Conservation (phyloP, 1,140 invertebrate species). For the Drosophila takahashii region DNA sequence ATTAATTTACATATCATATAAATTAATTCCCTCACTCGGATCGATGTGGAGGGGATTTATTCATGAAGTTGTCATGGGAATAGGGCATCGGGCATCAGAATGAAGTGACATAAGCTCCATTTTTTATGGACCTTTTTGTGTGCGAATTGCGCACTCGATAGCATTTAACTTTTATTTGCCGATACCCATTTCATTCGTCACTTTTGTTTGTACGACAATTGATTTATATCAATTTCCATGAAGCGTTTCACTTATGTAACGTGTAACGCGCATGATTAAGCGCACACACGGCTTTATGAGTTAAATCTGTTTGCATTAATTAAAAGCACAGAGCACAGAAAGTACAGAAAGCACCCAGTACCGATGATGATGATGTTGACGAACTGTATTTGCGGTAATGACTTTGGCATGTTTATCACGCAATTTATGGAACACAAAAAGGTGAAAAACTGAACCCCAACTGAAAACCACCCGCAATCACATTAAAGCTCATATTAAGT, state of each 20-base stretch:
- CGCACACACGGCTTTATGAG: constrained; percentile 27
- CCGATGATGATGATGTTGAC: constrained; percentile 32
- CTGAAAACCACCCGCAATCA: constrained; percentile 1
- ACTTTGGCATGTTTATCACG: constrained; percentile 71
- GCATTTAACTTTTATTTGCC: constrained; percentile 76
- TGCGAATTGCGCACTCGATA: constrained; percentile 18
- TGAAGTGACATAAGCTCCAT: constrained; percentile 44
- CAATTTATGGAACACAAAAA: constrained; percentile 60
- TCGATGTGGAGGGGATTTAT: constrained; percentile 19
- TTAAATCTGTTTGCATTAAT: constrained; percentile 83
- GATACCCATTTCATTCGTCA: constrained; percentile 20
- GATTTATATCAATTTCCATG: constrained; percentile 81
- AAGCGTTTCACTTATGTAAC: constrained; percentile 73
- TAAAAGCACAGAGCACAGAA: constrained; percentile 60
- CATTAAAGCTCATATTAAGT: constrained; percentile 69
- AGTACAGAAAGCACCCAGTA: background rate
- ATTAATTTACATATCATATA: constrained; percentile 57
- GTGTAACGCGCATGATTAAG: constrained; percentile 47
- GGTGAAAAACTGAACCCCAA: constrained; percentile 3
- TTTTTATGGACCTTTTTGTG: constrained; percentile 25
- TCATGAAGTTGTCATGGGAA: constrained; percentile 53
- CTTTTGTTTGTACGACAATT: constrained; percentile 61
- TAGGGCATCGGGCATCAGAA: constrained; percentile 23
- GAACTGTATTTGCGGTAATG: constrained; percentile 76
- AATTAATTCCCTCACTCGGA: constrained; percentile 39